A percentile compares a stretch with the other conserved stretches of the same genome.
phyloP scores from a whole-genome alignment of 2,888 invertebrate species.

The Julus scandinavius region DNA sequence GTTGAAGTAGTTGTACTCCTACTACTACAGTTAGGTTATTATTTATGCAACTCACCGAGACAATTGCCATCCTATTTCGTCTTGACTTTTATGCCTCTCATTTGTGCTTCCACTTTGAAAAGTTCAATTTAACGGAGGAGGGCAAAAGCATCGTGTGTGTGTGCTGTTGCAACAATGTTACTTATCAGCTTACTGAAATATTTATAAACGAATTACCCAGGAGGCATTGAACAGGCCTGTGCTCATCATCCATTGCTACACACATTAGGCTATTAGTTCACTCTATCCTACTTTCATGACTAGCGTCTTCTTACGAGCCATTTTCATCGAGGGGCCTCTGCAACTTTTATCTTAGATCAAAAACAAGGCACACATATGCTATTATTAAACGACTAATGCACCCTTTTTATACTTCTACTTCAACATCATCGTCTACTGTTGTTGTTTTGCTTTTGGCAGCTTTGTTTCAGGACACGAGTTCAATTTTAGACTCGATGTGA shows the following conservation, averaged over 20 bases:
- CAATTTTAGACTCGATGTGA: too few species aligned
- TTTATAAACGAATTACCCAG: conserved; percentile 48
- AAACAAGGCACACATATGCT: not conserved
- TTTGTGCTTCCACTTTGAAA: not conserved
- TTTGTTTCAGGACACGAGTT: too few species aligned
- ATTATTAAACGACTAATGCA: conserved; percentile 16
- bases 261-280: not conserved
- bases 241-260: conserved; percentile 4
- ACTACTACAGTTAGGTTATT: not conserved
- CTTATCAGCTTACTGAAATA: conserved; percentile 49
- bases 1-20: too few species aligned
- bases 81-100: conserved; percentile 24
- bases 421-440: too few species aligned
- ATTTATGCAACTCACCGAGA: conserved; percentile 23
- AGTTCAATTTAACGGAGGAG: conserved; percentile 7
- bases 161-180: conserved; percentile 5
- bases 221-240: conserved; percentile 46
- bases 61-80: not conserved
- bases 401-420: not conserved
- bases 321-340: not conserved
- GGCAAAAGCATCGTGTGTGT: not conserved
- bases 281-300: not conserved
- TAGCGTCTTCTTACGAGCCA: not conserved
- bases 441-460: too few species aligned
- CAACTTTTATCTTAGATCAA: not conserved